Evolutionary conservation across 1,140 invertebrate genomes (phyloP).

Genomic region (Diabrotica undecimpunctata): DNA sequence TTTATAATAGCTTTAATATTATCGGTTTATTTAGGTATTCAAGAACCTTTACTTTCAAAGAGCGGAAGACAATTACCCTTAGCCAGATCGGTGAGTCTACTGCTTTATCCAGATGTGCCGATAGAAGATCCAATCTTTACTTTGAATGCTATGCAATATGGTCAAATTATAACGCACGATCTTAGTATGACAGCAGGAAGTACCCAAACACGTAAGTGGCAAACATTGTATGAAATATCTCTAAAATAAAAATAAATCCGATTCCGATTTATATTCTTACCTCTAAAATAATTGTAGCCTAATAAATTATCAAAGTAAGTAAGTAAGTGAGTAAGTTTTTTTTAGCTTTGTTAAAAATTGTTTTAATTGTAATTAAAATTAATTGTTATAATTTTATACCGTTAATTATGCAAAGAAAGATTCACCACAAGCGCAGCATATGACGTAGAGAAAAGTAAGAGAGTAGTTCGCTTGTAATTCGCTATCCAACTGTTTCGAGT

Average conservation of each 20-base stretch:
- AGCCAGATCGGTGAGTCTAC: conserved; percentile 65
- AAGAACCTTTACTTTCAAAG: conserved; percentile 58
- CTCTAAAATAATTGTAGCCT: not conserved
- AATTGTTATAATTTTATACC: too few relatives aligned
- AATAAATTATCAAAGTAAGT: not conserved
- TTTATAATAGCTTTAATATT: too few relatives aligned
- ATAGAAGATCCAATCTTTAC: conserved; percentile 65
- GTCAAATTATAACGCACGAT: conserved; percentile 84
- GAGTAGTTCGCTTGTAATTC: too few relatives aligned
- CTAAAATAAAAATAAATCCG: too few relatives aligned
- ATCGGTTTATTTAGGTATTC: conserved; percentile 43
- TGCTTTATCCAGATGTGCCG: conserved; percentile 64
- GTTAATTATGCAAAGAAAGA: too few relatives aligned
- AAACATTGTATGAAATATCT: conserved; percentile 26
- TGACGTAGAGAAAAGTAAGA: too few relatives aligned
- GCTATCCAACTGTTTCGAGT: too few relatives aligned
- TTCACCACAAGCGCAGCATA: too few relatives aligned
- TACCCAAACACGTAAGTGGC: conserved; percentile 66
- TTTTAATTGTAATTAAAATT: too few relatives aligned
- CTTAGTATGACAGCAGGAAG: conserved; percentile 70
- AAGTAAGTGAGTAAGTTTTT: too few relatives aligned
- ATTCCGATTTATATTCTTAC: too few relatives aligned
- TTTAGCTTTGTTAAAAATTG: too few relatives aligned
- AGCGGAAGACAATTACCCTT: conserved; percentile 63
- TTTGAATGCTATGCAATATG: conserved; percentile 78